These are phyloP conservation scores for Stenodema calcarata DNA, from an alignment of 2,888 invertebrate genomes.

Conservation along the genomic window DNA sequence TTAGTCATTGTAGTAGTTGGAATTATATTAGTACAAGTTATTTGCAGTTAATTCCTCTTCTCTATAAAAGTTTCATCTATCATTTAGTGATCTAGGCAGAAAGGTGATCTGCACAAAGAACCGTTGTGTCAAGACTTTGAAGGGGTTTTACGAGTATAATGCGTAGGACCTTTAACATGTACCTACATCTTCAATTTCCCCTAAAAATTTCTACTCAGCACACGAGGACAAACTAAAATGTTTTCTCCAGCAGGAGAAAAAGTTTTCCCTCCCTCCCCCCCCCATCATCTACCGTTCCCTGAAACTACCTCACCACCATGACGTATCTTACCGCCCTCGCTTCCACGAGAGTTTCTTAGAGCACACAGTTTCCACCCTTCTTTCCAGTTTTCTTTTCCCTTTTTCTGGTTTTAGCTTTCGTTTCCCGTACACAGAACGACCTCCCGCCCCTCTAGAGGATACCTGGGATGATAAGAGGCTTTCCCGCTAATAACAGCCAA, in stretches of 20 bases:
- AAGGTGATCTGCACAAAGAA: no score
- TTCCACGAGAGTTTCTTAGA: not conserved
- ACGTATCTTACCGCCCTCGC: not conserved
- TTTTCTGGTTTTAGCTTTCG: slow-evolving; percentile 10
- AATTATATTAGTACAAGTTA: no score
- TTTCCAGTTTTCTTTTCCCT: no score
- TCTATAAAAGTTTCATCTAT: no score
- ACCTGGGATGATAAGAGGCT: slow-evolving; percentile 23
- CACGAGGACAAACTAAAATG: not conserved
- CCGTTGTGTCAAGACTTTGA: no score
- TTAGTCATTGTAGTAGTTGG: no score
- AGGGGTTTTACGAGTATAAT: no score
- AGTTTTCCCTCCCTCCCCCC: not conserved
- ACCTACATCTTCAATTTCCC: not conserved
- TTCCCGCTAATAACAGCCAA: slow-evolving; percentile 1
- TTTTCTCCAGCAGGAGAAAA: not conserved
- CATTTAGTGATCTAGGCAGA: no score
- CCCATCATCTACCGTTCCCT: not conserved
- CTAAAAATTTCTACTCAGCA: not conserved
- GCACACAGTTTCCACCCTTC: not conserved
- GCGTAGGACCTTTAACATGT: not conserved
- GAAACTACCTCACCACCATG: not conserved
- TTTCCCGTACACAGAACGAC: not conserved
- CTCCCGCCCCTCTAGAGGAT: not conserved
- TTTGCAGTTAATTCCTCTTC: no score